These are phyloP conservation scores for Heliornis fulica DNA, from an alignment of 2,113 vertebrate species.

Conservation along the genomic window DNA sequence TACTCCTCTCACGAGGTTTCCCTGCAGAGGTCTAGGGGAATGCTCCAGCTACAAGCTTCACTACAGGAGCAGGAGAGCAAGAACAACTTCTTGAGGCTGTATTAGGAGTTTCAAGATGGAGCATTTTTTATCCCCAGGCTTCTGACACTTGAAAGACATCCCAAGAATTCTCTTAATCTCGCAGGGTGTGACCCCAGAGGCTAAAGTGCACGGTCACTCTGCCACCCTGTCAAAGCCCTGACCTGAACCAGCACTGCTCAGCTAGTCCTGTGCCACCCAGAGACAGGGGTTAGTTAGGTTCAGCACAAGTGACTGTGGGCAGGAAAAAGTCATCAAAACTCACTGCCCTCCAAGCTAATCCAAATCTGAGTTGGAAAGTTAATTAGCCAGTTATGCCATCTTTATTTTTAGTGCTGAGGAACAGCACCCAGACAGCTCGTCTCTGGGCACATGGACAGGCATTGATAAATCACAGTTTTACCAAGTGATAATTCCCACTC, in stretches of 20 bases:
- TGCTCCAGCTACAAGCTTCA: not conserved
- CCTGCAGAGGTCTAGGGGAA: not conserved
- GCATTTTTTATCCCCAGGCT: not conserved
- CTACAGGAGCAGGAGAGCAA: not conserved
- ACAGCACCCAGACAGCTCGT: slow-evolving; percentile 13
- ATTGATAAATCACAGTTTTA: slow-evolving; percentile 33
- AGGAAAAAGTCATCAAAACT: slow-evolving; percentile 34
- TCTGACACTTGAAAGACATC: not conserved
- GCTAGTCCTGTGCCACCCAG: not conserved
- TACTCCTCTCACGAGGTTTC: fast-evolving
- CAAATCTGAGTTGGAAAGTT: not conserved
- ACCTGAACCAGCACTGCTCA: not conserved
- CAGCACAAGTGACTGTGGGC: slow-evolving; percentile 35
- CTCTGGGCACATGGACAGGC: not conserved
- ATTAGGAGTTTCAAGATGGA: not conserved
- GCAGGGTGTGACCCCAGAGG: not conserved
- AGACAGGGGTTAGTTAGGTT: slow-evolving; percentile 26
- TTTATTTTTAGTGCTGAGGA: slow-evolving; percentile 60
- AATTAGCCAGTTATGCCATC: slow-evolving; percentile 38
- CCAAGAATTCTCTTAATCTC: not conserved
- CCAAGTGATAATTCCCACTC: slow-evolving; percentile 24
- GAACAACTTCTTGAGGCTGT: not conserved
- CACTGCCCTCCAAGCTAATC: slow-evolving; percentile 34
- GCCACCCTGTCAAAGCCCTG: not conserved
- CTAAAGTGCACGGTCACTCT: not conserved